Percentiles rank a stretch among this genome's conserved stretches.
phyloP scores from a whole-genome alignment of 1,140 invertebrate species.

The Pectinophora gossypiella region DNA sequence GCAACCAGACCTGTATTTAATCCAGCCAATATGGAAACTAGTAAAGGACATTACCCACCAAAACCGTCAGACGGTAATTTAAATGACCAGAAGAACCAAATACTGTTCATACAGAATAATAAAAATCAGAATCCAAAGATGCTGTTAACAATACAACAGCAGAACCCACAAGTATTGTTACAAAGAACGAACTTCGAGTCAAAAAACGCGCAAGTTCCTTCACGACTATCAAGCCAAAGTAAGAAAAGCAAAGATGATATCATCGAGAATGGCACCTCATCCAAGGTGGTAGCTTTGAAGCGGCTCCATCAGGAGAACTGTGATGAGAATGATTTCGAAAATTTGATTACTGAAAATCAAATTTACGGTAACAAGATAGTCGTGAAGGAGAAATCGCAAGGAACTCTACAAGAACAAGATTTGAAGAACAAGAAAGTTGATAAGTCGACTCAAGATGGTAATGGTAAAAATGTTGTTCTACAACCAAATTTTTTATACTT shows the following conservation, averaged over 20 bases:
- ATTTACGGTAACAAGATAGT: conserved; percentile 75
- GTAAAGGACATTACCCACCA: conserved; percentile 27
- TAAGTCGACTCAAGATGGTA: conserved; percentile 27
- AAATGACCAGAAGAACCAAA: conserved; percentile 55
- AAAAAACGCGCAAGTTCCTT: conserved; percentile 67
- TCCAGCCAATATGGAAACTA: conserved; percentile 42
- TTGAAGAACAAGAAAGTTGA: conserved; percentile 48
- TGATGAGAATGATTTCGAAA: conserved; percentile 73
- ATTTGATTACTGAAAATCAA: conserved; percentile 74
- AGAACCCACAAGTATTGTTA: conserved; percentile 49
- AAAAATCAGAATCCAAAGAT: conserved; percentile 51
- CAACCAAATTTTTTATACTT: conserved; percentile 68
- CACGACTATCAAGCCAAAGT: conserved; percentile 49
- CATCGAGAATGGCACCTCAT: conserved; percentile 38
- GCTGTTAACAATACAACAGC: conserved; percentile 55
- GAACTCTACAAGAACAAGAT: conserved; percentile 58
- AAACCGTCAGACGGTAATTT: conserved; percentile 32
- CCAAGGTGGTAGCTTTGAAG: conserved; percentile 69
- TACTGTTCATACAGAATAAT: conserved; percentile 61
- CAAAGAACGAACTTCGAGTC: conserved; percentile 52
- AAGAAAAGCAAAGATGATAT: conserved; percentile 58
- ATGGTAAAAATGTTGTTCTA: conserved; percentile 47
- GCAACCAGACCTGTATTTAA: conserved; percentile 31
- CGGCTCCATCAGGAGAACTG: conserved; percentile 63
- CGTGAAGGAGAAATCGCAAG: conserved; percentile 72